phyloP scores from a whole-genome alignment of 2,888 invertebrate genomes.

The Cephus pulcher region DNA sequence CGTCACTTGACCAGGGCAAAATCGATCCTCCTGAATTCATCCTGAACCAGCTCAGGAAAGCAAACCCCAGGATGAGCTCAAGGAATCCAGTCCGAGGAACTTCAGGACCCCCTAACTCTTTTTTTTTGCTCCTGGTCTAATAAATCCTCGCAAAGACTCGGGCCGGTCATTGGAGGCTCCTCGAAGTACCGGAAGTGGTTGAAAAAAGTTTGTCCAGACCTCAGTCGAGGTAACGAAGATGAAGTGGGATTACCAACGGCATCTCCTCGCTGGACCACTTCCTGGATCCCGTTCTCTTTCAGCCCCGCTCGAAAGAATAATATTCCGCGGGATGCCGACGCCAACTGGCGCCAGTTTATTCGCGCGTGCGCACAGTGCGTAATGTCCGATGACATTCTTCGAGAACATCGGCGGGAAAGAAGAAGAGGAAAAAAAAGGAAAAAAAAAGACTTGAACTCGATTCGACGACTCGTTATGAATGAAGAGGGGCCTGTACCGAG shows the following conservation, averaged over 20 bases:
- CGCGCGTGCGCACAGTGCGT: not conserved
- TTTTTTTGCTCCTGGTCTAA: not conserved
- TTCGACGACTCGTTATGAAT: constrained; percentile 44
- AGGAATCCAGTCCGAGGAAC: not conserved
- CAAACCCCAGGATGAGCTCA: not conserved
- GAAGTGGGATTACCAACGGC: not conserved
- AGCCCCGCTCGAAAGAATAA: not conserved
- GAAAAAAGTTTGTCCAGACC: not conserved
- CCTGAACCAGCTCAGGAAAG: not conserved
- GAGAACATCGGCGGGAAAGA: constrained; percentile 26
- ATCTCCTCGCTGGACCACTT: not conserved
- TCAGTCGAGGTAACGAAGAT: not conserved
- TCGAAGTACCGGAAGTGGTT: not conserved
- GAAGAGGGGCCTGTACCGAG: constrained; percentile 26
- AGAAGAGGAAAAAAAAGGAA: not conserved
- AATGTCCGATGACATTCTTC: constrained; percentile 28
- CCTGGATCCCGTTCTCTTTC: not conserved
- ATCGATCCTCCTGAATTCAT: not conserved
- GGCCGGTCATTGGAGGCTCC: not conserved
- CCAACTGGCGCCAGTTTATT: not conserved
- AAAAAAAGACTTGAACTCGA: constrained; percentile 35
- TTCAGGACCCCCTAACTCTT: not conserved
- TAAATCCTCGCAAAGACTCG: not conserved
- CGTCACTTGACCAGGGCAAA: not conserved
- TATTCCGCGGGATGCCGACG: not conserved